Evolutionary conservation across 2,113 vertebrate species (phyloP), one percentile per base, ranked within the genome.

Genomic region (Platanista minor): DNA sequence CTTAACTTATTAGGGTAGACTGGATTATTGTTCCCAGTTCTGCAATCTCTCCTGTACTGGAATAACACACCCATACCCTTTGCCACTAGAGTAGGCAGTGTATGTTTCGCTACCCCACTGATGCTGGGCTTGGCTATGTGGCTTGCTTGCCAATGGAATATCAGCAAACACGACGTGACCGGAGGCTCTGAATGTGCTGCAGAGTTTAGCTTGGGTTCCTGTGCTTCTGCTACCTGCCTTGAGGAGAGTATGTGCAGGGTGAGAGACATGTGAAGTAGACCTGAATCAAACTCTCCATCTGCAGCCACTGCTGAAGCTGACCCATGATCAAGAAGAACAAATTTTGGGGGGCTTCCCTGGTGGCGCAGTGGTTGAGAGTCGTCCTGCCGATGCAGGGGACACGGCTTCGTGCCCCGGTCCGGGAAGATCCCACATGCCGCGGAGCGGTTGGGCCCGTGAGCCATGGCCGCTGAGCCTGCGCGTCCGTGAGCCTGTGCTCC

Each of bases 251-350:
- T 3, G 2, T 36, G 43, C 33, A 25, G 52, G 41, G 90, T 5
- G 3, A 66, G 6, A 83, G 57, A 33, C 31, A 5, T 2, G 20
- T 20, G 17, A 74, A 84, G 33, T 8, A 18, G 64, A 92, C 20
- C 69, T 46, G 74, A 83, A 67, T 78, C 49, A 62, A 71, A 29
- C n/a, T 80, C 23, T 67, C 72, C 12, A 75, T 21, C 31, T 94
- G 17, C 20, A 67, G 23, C 78, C 6, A 2, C 43, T 25, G 59
- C 15, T 54, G 43, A 59, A 43, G 46, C 9, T 14, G 69, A 64
- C 33, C 21, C 86, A 18, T 4, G 41, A 86, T 62, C 78, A 88
- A 91, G n/a, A 75, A 77, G 77, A 78, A 57, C 9, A 54, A 81
- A 77, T n/a, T 29, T n/a, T 17, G n/a, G n/a, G n/a, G n/a, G n/a